Evolutionary conservation across 2,888 invertebrate genomes (phyloP).

Genomic region (Chaetogeoica ovagalla): DNA sequence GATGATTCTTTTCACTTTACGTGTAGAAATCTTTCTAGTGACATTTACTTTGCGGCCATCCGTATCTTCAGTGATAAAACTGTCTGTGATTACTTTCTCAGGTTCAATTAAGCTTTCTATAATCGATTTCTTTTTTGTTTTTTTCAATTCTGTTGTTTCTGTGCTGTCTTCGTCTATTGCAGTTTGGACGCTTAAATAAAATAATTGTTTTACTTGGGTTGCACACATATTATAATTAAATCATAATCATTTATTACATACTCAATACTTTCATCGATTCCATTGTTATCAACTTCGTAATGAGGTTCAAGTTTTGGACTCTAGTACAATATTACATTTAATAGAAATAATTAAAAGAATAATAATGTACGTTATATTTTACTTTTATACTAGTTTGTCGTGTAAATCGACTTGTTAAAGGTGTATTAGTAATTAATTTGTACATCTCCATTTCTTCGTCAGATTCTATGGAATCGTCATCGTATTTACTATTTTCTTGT

Average conservation of each 20-base stretch:
- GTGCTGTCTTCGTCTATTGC: background rate
- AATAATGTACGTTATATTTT: background rate
- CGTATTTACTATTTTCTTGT: slow-evolving; percentile 48
- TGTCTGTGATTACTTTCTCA: slow-evolving; percentile 29
- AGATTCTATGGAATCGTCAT: slow-evolving; percentile 15
- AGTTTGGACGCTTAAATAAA: slow-evolving; percentile 1
- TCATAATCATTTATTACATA: slow-evolving; percentile 5
- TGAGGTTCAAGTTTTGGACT: slow-evolving; percentile 25
- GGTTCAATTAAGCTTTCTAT: slow-evolving; percentile 27
- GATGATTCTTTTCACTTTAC: slow-evolving; percentile 21
- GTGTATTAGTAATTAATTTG: background rate
- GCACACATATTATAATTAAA: background rate
- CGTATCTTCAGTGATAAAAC: slow-evolving; percentile 25
- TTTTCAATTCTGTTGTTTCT: background rate
- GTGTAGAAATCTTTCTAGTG: slow-evolving; percentile 33
- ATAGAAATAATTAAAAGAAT: background rate
- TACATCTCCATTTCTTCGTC: slow-evolving; percentile 6
- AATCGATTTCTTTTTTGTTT: background rate
- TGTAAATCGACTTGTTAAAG: background rate
- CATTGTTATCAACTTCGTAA: slow-evolving; percentile 1
- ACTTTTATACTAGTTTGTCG: slow-evolving; percentile 26
- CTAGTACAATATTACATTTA: slow-evolving; percentile 7
- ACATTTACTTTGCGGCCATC: slow-evolving; percentile 30
- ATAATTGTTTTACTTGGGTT: background rate
- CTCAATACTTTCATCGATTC: background rate